Percentiles rank a stretch among this genome's conserved stretches.
Evolutionary conservation across 1,140 invertebrate genomes (phyloP).

Genomic region (Drosophila ogumai): DNA sequence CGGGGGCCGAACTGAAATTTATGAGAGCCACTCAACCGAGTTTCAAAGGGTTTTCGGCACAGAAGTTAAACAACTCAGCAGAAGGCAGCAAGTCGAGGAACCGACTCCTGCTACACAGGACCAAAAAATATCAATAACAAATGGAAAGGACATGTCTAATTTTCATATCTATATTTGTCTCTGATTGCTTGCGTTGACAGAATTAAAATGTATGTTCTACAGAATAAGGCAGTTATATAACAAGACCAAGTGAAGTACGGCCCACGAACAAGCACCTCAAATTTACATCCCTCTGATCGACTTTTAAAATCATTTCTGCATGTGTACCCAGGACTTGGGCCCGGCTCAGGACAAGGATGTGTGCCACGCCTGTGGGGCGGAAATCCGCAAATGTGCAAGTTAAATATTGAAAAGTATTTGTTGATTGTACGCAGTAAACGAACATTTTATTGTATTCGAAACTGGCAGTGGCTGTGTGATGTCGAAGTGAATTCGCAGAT

Average conservation of each 20-base stretch:
- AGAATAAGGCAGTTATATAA: background rate
- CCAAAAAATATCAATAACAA: conserved; percentile 4
- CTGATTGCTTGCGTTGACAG: background rate
- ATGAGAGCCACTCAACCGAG: conserved; percentile 49
- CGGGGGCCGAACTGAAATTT: conserved; percentile 32
- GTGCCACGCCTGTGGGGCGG: conserved; percentile 33
- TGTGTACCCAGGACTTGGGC: conserved; percentile 13
- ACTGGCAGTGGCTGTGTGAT: conserved; percentile 4
- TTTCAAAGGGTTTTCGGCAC: conserved; percentile 54
- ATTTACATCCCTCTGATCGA: background rate
- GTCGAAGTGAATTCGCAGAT: conserved; percentile 11
- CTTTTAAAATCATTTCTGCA: background rate
- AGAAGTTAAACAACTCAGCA: conserved; percentile 35
- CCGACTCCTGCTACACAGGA: conserved; percentile 1
- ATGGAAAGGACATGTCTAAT: background rate
- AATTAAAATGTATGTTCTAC: background rate
- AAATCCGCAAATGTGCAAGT: conserved; percentile 65
- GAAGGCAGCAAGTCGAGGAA: conserved; percentile 13
- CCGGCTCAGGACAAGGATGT: conserved; percentile 12
- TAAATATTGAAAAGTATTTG: conserved; percentile 69
- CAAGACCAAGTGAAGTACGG: background rate
- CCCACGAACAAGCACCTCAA: background rate
- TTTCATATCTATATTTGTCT: background rate
- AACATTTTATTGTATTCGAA: conserved; percentile 38
- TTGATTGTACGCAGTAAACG: conserved; percentile 54